Evolutionary conservation across 2,113 vertebrate species (phyloP), one percentile per base, ranked within the genome.

Genomic region (Lontra canadensis): DNA sequence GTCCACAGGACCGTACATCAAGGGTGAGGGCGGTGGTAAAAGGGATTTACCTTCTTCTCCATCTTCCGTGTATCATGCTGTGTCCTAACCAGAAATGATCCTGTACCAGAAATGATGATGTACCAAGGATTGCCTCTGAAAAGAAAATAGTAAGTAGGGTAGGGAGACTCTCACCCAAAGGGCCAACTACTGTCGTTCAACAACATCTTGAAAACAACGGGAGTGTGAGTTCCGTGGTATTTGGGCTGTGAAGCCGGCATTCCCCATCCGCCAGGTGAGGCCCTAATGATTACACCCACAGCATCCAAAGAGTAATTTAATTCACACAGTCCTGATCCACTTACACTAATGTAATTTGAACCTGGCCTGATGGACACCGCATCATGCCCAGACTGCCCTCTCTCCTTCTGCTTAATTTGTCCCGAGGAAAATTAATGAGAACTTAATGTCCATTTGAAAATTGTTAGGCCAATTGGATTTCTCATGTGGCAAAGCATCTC

Each of bases 351-450:
- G 7, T 88, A 49, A 96, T 88, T 55, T 91, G 44, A 78, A 42
- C 52, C 39, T 47, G 76, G n/a, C 49, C 52, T 84, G 44, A 71
- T 7, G 31, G 36, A 39, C 25, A 81, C 31, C 4, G 0, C 34
- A 6, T 4, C 20, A 36, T 57, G 23, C 31, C 20, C 7, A 26
- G 61, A 49, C 25, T 11, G 8, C 39, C 34, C 29, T 84, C 25
- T 94, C 49, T 44, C 44, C 69, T 85, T 83, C 80, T 12, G 31
- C 52, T 73, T 52, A 44, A 91, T 88, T 94, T 61, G 26, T 39
- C 21, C 71, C 92, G 83, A 80, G 81, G 63, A 89, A 85, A 94
- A 76, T 61, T 42, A 83, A 94, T 81, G 71, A 65, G 25, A 65
- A 59, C 25, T 26, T 63, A 39, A 44, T 39, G 36, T 57, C 55